These are phyloP conservation scores for Philereme vetulata DNA, from an alignment of 2,888 invertebrate genomes.

Conservation along the genomic window DNA sequence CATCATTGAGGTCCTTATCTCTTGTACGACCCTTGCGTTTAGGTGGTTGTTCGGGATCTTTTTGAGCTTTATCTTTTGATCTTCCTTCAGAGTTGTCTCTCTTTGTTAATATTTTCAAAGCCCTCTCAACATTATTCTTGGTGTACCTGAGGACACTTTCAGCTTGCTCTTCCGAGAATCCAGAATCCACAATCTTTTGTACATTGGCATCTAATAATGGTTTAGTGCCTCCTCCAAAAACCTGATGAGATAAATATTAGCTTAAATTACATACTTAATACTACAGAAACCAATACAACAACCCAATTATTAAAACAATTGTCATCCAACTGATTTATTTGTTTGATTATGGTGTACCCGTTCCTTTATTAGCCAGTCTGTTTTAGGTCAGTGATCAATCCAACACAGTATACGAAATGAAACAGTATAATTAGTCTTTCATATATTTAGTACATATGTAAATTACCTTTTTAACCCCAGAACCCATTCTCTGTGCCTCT, in stretches of 20 bases:
- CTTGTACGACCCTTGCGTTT: constrained; percentile 73
- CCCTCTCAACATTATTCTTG: constrained; percentile 89
- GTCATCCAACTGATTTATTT: too few species aligned
- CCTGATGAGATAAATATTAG: constrained; percentile 47
- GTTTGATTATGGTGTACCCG: too few species aligned
- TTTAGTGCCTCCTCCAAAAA: constrained; percentile 86
- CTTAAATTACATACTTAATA: too few species aligned
- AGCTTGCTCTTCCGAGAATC: constrained; percentile 90
- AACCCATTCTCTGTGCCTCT: constrained; percentile 87
- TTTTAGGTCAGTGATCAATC: too few species aligned
- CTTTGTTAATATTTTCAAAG: constrained; percentile 87
- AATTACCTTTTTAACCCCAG: constrained; percentile 82
- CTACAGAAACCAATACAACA: too few species aligned
- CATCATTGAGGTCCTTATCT: constrained; percentile 75
- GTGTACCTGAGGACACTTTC: constrained; percentile 88
- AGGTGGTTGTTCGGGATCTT: constrained; percentile 68
- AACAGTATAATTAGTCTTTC: too few species aligned
- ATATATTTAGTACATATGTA: background rate
- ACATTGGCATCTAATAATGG: constrained; percentile 89
- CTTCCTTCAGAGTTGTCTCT: constrained; percentile 78
- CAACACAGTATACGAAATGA: too few species aligned
- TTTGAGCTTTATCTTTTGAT: constrained; percentile 66
- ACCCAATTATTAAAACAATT: too few species aligned
- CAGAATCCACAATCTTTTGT: constrained; percentile 91
- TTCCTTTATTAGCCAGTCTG: too few species aligned